Conservation (phyloP, 1,140 invertebrate genomes). For the Drusus annulatus region DNA sequence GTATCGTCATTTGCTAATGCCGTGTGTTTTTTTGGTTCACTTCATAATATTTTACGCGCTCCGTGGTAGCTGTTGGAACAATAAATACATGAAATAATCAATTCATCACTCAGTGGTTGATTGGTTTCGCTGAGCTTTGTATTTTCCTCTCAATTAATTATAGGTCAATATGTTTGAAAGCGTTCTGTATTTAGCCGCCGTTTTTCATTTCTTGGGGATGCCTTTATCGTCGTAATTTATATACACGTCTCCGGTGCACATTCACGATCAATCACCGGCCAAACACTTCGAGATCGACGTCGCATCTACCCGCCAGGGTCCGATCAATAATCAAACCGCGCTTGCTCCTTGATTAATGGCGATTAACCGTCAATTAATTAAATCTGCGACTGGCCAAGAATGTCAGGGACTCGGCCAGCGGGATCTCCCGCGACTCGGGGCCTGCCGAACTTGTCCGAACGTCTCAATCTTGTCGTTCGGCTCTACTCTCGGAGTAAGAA, state of each 20-base stretch:
- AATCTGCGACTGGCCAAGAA: slow-evolving; percentile 23
- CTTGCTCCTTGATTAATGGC: slow-evolving; percentile 31
- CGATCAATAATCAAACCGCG: slow-evolving; percentile 40
- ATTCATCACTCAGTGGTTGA: too few species aligned
- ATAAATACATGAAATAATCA: too few species aligned
- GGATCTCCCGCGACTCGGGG: slow-evolving; percentile 23
- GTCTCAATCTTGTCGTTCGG: slow-evolving; percentile 52
- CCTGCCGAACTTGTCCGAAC: slow-evolving; percentile 30
- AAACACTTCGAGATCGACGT: neutral
- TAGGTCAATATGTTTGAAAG: neutral
- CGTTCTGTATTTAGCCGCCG: neutral
- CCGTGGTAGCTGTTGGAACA: too few species aligned
- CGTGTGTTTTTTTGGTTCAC: too few species aligned
- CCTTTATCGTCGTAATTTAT: slow-evolving; percentile 18
- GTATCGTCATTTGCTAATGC: too few species aligned
- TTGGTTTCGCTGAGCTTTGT: too few species aligned
- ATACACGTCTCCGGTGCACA: neutral
- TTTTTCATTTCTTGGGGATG: neutral
- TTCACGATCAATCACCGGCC: slow-evolving; percentile 25
- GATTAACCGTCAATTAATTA: slow-evolving; percentile 39
- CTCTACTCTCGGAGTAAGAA: too few species aligned
- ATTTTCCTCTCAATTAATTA: neutral
- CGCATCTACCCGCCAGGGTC: neutral
- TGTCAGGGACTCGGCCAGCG: neutral
- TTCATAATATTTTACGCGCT: too few species aligned